Percentiles rank a stretch among this genome's conserved stretches.
Evolutionary conservation across 2,797 vertebrate genomes (phyloP).

Genomic region (Erethizon dorsatum): DNA sequence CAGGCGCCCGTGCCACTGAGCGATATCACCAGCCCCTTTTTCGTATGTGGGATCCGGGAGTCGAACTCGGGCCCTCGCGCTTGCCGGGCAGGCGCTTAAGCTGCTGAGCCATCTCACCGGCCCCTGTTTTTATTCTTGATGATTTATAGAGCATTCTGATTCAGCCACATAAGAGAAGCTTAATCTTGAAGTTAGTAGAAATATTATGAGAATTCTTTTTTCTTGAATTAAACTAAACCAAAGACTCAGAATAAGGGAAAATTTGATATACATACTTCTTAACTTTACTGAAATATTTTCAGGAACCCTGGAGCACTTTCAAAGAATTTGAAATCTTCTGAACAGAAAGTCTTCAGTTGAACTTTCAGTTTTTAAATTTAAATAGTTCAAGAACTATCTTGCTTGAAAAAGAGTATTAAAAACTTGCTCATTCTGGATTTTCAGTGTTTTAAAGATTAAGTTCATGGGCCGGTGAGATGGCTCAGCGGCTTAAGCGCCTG

Average conservation of each 20-base stretch:
- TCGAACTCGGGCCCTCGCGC: too few relatives aligned
- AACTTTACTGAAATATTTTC: constrained; percentile 54
- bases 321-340: constrained; percentile 54
- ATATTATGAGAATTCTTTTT: neutral
- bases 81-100: too few relatives aligned
- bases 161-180: neutral
- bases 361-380: constrained; percentile 5
- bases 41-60: too few relatives aligned
- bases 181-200: constrained; percentile 26
- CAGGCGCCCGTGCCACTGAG: too few relatives aligned
- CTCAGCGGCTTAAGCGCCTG: too few relatives aligned
- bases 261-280: constrained; percentile 8
- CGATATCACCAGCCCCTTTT: too few relatives aligned
- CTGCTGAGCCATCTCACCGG: too few relatives aligned
- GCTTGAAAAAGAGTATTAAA: constrained; percentile 40
- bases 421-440: constrained; percentile 13
- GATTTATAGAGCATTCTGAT: constrained; percentile 8
- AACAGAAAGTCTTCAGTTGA: neutral
- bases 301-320: neutral
- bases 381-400: constrained; percentile 10
- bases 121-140: constrained; percentile 33
- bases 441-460: constrained; percentile 38
- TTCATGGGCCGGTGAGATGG: too few relatives aligned
- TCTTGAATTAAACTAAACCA: constrained; percentile 17
- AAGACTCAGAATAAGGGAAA: constrained; percentile 21